phyloP scores from a whole-genome alignment of 2,113 vertebrate species.

The Meriones unguiculatus region DNA sequence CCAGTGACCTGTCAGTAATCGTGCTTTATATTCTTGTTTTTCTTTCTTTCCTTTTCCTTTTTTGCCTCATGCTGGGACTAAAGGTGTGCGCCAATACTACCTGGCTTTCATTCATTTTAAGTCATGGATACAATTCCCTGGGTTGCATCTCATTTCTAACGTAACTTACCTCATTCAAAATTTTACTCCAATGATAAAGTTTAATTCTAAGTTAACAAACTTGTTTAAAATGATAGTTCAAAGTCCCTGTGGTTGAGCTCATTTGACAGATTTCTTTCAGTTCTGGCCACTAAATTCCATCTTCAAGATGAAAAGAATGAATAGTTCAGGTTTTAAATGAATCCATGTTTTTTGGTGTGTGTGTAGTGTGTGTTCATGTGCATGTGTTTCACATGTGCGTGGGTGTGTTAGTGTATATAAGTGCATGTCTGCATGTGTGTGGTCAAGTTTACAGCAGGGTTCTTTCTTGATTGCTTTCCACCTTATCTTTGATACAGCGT shows the following conservation, averaged over 20 bases:
- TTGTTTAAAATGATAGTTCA: conserved; percentile 67
- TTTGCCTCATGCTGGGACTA: too few relatives aligned
- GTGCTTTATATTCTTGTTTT: conserved; percentile 37
- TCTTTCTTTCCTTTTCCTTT: too few relatives aligned
- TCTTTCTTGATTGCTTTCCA: background rate
- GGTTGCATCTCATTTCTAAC: conserved; percentile 74
- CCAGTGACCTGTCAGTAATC: conserved; percentile 43
- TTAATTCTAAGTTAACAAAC: conserved; percentile 50
- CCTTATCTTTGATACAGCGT: background rate
- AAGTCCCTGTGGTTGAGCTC: conserved; percentile 66
- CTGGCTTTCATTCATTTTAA: conserved; percentile 49
- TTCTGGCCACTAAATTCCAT: conserved; percentile 80
- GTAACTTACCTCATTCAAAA: conserved; percentile 68
- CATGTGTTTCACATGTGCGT: background rate
- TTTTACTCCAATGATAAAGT: conserved; percentile 68
- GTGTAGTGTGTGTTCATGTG: background rate
- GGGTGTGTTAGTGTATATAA: background rate
- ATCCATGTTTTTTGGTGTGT: background rate
- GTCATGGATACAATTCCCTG: conserved; percentile 82
- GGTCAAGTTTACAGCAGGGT: background rate
- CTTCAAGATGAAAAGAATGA: conserved; percentile 77
- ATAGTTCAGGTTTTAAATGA: conserved; percentile 67
- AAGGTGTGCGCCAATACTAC: too few relatives aligned
- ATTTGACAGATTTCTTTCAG: conserved; percentile 79
- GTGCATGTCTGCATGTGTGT: background rate